Base-by-base conservation (phyloP, 2,797 vertebrate species). In the Pantherophis alleghaniensis region DNA sequence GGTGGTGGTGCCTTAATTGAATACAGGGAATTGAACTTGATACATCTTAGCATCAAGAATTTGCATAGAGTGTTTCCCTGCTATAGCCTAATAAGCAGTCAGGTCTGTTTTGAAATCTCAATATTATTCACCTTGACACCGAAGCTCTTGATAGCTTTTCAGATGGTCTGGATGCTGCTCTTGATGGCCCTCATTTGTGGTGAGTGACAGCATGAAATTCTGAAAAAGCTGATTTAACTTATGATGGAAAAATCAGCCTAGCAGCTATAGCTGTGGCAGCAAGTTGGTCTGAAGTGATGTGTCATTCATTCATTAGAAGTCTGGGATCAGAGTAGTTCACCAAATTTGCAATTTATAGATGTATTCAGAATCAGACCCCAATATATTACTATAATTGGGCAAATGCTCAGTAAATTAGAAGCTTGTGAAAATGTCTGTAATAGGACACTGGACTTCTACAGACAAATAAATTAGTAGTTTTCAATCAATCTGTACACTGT, bases 41-140 rank as follows among this genome's bases (percentile, higher is more conserved):
- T 93, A 14, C 92, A 4, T 4, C 7, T 66, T 83, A 66, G 3
- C 0, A 0, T 32, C 10, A 13, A 53, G 13, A 7, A 79, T 83
- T 4, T 63, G 12, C 2, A n/a, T n/a, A 74, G 5, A 87, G 69
- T 0, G 0, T 59, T 88, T 51, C 37, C 6, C 28, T 32, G 7
- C 0, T 89, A 20, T 0, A 91, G 16, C 7, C 55, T 83, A 53
- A 93, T 26, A 87, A 87, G 1, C 0, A 91, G 0, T 6, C 0
- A 1, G 24, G 4, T 59, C 56, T 92, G 2, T 18, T 26, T 13
- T 90, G 1, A 0, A 47, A 7, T 87, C 11, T 28, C 0, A 0
- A 53, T 7, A 3, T 0, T 92, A 22, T 3, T 7, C 69, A 10
- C 2, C 53, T 7, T 20, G 63, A 26, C 5, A 59, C 1, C 0